phyloP scores from a whole-genome alignment of 2,797 vertebrate genomes.

The Peromyscus eremicus region DNA sequence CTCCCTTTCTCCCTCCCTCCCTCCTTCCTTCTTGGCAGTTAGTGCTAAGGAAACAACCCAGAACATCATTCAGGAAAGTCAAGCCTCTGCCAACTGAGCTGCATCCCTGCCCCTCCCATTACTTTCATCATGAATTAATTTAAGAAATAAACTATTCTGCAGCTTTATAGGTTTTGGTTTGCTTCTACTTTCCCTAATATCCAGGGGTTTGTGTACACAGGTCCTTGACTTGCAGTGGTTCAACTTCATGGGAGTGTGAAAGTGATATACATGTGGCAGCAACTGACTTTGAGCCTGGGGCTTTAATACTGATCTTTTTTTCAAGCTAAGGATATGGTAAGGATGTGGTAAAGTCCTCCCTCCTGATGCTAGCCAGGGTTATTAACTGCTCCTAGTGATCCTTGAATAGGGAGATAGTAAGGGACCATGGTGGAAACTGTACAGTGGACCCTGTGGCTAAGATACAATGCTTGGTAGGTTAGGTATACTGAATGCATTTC shows the following conservation, averaged over 20 bases:
- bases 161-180: background rate
- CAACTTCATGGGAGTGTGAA: background rate
- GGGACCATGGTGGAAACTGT: background rate
- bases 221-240: background rate
- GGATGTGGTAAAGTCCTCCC: background rate
- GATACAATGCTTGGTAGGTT: background rate
- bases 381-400: too few relatives aligned
- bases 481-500: background rate
- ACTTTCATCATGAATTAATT: slow-evolving; percentile 45
- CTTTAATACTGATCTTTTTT: background rate
- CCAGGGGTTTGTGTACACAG: background rate
- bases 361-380: background rate
- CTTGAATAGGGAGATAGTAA: too few relatives aligned
- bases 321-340: background rate
- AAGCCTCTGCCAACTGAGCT: background rate
- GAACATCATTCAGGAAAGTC: background rate
- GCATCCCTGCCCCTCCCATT: background rate
- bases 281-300: background rate
- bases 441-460: background rate
- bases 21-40: background rate
- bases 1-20: too few relatives aligned
- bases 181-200: background rate
- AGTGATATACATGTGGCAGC: background rate
- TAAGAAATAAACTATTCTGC: slow-evolving; percentile 1
- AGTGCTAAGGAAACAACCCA: background rate